Percentiles rank a stretch among this genome's conserved stretches.
Conservation (phyloP, 2,888 invertebrate genomes). For the Netelia fuscicornis region DNA sequence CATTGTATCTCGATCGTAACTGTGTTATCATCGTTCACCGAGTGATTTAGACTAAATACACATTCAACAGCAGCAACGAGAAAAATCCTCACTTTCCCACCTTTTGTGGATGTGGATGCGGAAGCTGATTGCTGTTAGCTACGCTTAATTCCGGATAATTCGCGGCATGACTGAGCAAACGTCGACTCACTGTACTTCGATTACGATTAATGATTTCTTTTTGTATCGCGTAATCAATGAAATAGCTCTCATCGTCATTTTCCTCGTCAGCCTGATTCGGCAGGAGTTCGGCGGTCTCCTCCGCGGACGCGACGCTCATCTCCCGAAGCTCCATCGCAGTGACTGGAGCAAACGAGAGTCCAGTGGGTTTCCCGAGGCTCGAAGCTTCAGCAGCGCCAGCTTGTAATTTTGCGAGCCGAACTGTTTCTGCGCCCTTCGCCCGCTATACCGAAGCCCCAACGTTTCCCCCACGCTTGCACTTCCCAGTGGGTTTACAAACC, state of each 20-base stretch:
- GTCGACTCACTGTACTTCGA: conserved; percentile 79
- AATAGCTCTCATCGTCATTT: conserved; percentile 79
- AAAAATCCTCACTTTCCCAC: conserved; percentile 63
- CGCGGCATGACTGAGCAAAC: conserved; percentile 78
- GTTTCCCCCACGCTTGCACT: neutral
- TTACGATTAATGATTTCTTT: conserved; percentile 81
- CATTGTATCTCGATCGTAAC: too few relatives aligned
- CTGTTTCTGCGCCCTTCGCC: conserved; percentile 17
- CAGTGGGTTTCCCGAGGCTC: conserved; percentile 54
- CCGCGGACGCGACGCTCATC: conserved; percentile 76
- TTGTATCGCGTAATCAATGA: conserved; percentile 80
- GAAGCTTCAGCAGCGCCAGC: conserved; percentile 46
- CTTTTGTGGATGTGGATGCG: conserved; percentile 71
- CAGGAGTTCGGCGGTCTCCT: conserved; percentile 79
- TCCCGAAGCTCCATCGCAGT: conserved; percentile 81
- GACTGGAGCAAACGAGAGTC: conserved; percentile 57
- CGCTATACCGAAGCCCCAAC: neutral
- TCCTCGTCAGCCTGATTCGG: conserved; percentile 73
- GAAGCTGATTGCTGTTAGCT: conserved; percentile 75
- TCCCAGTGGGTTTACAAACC: neutral
- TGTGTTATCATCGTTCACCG: neutral
- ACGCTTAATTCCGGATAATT: conserved; percentile 75
- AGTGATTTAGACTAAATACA: neutral
- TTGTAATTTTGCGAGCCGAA: conserved; percentile 57
- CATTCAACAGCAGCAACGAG: too few relatives aligned